Conservation (phyloP, 1,140 invertebrate genomes). For the Trichonephila clavata region DNA sequence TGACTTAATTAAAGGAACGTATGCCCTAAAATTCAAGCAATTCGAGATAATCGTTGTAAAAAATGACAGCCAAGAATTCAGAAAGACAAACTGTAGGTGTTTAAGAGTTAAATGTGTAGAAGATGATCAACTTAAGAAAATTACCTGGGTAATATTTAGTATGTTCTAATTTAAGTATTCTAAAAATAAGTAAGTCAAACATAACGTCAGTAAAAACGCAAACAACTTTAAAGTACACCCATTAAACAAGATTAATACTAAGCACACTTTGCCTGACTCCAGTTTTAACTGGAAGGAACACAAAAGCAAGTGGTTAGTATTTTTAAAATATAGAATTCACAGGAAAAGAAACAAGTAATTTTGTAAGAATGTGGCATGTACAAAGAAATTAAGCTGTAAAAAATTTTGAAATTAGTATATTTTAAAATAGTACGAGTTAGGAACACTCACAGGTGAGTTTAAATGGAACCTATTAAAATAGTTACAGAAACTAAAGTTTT, state of each 20-base stretch:
- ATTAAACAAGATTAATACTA: constrained; percentile 15
- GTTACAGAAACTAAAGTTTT: no score
- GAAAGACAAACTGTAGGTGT: not conserved
- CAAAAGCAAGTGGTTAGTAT: not conserved
- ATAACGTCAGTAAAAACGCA: not conserved
- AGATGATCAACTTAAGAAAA: not conserved
- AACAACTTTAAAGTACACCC: not conserved
- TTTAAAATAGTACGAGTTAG: no score
- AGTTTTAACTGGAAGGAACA: not conserved
- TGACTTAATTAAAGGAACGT: no score
- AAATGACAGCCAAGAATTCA: not conserved
- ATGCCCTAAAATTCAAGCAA: no score
- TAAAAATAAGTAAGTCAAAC: not conserved
- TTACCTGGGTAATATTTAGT: not conserved
- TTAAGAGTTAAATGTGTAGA: not conserved
- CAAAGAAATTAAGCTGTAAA: no score
- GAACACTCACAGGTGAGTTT: no score
- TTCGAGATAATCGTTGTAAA: not conserved
- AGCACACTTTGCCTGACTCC: not conserved
- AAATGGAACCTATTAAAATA: no score
- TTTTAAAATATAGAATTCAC: not conserved
- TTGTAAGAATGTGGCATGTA: no score
- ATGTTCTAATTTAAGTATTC: not conserved
- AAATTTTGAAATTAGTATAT: no score
- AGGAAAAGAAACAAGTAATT: no score